Evolutionary conservation across 2,797 vertebrate genomes (phyloP).

Genomic region (Clarias platycephalus): DNA sequence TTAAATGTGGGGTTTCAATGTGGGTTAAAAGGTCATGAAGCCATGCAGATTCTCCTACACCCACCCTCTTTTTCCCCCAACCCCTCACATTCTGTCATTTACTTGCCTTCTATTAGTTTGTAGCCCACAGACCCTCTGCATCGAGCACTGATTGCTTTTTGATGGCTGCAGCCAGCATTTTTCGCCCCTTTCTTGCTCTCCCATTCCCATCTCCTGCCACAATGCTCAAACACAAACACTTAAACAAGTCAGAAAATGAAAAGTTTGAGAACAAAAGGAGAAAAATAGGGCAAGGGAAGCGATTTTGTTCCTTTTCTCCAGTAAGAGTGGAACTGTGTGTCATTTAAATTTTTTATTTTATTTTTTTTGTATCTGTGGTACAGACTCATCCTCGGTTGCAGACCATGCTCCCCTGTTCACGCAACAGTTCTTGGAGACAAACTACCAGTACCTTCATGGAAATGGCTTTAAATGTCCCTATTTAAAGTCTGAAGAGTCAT

Average conservation of each 20-base stretch:
- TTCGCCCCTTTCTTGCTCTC: slow-evolving; percentile 20
- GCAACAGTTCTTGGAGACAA: slow-evolving; percentile 23
- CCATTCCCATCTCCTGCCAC: slow-evolving; percentile 52
- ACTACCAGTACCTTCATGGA: slow-evolving; percentile 16
- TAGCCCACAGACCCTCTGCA: slow-evolving; percentile 62
- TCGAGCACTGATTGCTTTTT: slow-evolving; percentile 73
- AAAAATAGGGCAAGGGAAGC: slow-evolving; percentile 34
- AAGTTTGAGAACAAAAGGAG: slow-evolving; percentile 48
- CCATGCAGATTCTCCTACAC: slow-evolving; percentile 42
- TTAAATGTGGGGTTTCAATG: slow-evolving; percentile 4
- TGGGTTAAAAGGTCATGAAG: slow-evolving; percentile 31
- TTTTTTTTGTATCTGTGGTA: slow-evolving; percentile 20
- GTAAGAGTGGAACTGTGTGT: slow-evolving; percentile 33
- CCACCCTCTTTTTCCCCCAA: slow-evolving; percentile 11
- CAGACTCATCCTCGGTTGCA: slow-evolving; percentile 21
- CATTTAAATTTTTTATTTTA: slow-evolving; percentile 20
- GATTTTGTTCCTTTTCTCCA: slow-evolving; percentile 39
- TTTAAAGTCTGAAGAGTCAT: slow-evolving; percentile 29
- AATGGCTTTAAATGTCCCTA: slow-evolving; percentile 28
- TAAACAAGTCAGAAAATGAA: slow-evolving; percentile 62
- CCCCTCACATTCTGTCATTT: slow-evolving; percentile 61
- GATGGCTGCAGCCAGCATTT: slow-evolving; percentile 61
- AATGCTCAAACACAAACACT: slow-evolving; percentile 63
- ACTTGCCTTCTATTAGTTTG: slow-evolving; percentile 61
- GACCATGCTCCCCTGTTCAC: neutral